Percentiles rank a stretch among this genome's conserved stretches.
Evolutionary conservation across 2,113 vertebrate genomes (phyloP).

Genomic region (Dissostichus mawsoni): DNA sequence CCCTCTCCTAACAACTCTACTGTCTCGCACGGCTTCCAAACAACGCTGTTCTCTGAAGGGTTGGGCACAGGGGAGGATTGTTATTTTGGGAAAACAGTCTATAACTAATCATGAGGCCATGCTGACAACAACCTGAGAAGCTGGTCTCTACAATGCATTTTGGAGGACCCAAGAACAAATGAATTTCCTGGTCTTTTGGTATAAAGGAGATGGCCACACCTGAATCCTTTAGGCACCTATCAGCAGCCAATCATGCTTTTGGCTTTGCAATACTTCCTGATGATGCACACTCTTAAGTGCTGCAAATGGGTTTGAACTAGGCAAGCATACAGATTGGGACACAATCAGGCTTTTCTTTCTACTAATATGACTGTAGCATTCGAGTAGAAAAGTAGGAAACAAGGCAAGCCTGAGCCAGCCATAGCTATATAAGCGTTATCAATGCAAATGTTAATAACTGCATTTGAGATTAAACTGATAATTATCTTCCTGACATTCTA

Average conservation of each 20-base stretch:
- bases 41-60: no score
- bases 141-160: slow-evolving; percentile 15
- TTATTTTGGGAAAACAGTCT: slow-evolving; percentile 31
- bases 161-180: slow-evolving; percentile 18
- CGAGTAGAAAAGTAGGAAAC: no score
- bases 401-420: no score
- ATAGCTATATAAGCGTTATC: no score
- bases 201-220: background rate
- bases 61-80: background rate
- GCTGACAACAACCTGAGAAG: background rate
- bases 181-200: slow-evolving; percentile 1
- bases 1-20: slow-evolving; percentile 36
- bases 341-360: background rate
- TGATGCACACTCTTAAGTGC: slow-evolving; percentile 11
- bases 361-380: background rate
- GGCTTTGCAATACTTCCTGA: slow-evolving; percentile 7
- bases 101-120: slow-evolving; percentile 19
- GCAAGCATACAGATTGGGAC: background rate
- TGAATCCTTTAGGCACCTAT: slow-evolving; percentile 16
- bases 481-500: no score
- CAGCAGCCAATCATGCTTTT: slow-evolving; percentile 5
- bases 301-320: background rate
- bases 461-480: no score
- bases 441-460: no score
- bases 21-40: slow-evolving; percentile 11